Percentiles rank a stretch among this genome's conserved stretches.
Conservation (phyloP, 1,140 invertebrate species). For the fruit fly (Drosophila melanogaster) region Release_6_plus_ISO1_MT NT_033777.3:12306501-12307000, state of each 20-base stretch:
- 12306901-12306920: neutral
- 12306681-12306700: slow-evolving; percentile 81
- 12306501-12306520: slow-evolving; percentile 70
- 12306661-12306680: slow-evolving; percentile 74
- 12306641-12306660: slow-evolving; percentile 73
- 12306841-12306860: slow-evolving; percentile 27
- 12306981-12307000: slow-evolving; percentile 79
- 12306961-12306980: slow-evolving; percentile 76
- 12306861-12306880: slow-evolving; percentile 32
- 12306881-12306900: slow-evolving; percentile 10
- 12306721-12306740: slow-evolving; percentile 65
- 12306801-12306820: slow-evolving; percentile 44
- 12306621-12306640: neutral
- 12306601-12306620: neutral
- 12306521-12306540: slow-evolving; percentile 53
- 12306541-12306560: slow-evolving; percentile 45
- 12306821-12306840: slow-evolving; percentile 73
- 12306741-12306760: slow-evolving; percentile 77
- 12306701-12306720: slow-evolving; percentile 65
- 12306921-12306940: slow-evolving; percentile 2
- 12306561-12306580: slow-evolving; percentile 82
- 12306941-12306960: slow-evolving; percentile 7
- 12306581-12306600: slow-evolving; percentile 60
- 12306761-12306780: slow-evolving; percentile 29
- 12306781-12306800: slow-evolving; percentile 16